Conservation (phyloP, 2,888 invertebrate species). For the Phengaris arion region DNA sequence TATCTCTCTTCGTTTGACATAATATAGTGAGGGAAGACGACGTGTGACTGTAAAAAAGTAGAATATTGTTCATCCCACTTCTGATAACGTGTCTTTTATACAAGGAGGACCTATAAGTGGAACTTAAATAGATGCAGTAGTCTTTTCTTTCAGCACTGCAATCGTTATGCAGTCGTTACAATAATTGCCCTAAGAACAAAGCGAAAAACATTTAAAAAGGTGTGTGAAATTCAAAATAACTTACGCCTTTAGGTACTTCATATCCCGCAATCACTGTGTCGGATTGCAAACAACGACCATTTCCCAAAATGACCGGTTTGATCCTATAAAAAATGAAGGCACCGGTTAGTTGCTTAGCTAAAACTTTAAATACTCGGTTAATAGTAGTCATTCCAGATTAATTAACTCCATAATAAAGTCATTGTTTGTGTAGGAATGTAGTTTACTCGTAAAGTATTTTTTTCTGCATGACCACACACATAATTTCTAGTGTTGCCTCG, state of each 20-base stretch:
- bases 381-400: neutral
- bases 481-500: neutral
- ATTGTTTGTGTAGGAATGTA: constrained; percentile 4
- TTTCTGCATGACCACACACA: neutral
- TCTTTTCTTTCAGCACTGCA: neutral
- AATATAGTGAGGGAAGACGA: constrained; percentile 88
- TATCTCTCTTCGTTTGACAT: constrained; percentile 86
- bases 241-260: constrained; percentile 89
- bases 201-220: neutral
- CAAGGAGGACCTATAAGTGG: neutral
- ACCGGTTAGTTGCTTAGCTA: neutral
- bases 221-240: constrained; percentile 41
- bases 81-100: neutral
- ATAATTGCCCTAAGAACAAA: neutral
- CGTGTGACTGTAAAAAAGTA: constrained; percentile 83
- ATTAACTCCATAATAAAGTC: neutral
- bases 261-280: constrained; percentile 88
- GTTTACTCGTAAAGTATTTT: neutral
- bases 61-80: constrained; percentile 8
- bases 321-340: constrained; percentile 75
- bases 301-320: constrained; percentile 90
- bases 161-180: neutral
- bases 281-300: constrained; percentile 86
- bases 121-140: neutral
- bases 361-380: too few relatives aligned